Evolutionary conservation across 1,140 invertebrate species (phyloP), one percentile per base, ranked within the genome.

Genomic region (Asobara japonica): DNA sequence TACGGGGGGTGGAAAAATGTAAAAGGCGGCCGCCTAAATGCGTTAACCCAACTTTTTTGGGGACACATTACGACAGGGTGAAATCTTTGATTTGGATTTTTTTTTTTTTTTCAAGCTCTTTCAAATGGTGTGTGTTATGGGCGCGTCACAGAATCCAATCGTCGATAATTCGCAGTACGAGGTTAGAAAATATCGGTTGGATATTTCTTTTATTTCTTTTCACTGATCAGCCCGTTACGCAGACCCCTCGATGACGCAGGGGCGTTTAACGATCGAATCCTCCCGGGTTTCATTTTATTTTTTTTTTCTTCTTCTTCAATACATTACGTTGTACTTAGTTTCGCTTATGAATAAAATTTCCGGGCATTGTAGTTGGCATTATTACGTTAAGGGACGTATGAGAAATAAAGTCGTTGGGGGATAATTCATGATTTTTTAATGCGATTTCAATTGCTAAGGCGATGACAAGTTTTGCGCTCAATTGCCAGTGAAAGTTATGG

Each of bases 251-350:
- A 70, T 70, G 69, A 74, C 69, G 69, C 64, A 71, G 73, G 70
- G 73, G 73, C 73, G 73, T 74, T 74, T 74, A 74, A 74, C 73
- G 73, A 74, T 67, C 65, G 30, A 62, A 70, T 67, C 20, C 69
- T 51, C 69, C 45, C 69, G 48, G 36, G 11, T 56, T 6, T 16
- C 3, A 3, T 45, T 45, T 45, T 3, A 8, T 16, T 8, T 45
- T 45, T 8, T 45, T 11, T 6, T 11, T 45, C 18, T 45, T 45
- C 18, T 45, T 18, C 13, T 13, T 45, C 41, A 45, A 16, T 16
- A 16, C 51, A 10, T 10, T 18, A 56, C 51, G 51, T 22, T 56
- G 22, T 56, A 56, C 8, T 56, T 56, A 56, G 51, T 56, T 56
- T 22, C 51, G 2, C 51, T 6, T 56, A 27, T 56, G 51, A 27